phyloP scores from a whole-genome alignment of 2,797 vertebrate genomes.

The Aulostomus chinensis region DNA sequence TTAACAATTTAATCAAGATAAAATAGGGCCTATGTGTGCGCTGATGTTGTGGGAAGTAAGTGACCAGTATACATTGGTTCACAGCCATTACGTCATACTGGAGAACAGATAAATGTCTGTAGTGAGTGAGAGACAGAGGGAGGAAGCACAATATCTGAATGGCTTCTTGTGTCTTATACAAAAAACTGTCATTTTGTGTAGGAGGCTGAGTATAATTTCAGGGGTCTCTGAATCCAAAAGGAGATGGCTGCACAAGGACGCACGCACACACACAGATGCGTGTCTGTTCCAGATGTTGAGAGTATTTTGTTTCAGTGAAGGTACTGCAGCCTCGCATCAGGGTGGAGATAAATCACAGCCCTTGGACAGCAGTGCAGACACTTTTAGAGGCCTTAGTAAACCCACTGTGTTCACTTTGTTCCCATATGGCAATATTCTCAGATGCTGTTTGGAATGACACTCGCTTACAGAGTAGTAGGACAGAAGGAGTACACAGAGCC shows the following conservation, averaged over 20 bases:
- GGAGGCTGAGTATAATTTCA: constrained; percentile 18
- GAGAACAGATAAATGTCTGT: background rate
- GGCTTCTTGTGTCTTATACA: constrained; percentile 7
- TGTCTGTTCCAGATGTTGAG: constrained; percentile 62
- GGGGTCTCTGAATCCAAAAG: constrained; percentile 27
- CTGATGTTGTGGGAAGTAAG: background rate
- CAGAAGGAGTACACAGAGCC: constrained; percentile 1
- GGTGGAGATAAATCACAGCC: constrained; percentile 66
- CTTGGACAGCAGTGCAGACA: constrained; percentile 69
- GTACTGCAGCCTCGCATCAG: constrained; percentile 44
- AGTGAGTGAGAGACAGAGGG: background rate
- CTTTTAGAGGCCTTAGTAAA: constrained; percentile 73
- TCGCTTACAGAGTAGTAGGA: constrained; percentile 1
- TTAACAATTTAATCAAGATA: background rate
- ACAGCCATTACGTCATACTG: background rate
- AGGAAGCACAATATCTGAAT: constrained; percentile 19
- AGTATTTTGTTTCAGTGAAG: constrained; percentile 59
- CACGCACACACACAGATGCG: constrained; percentile 1
- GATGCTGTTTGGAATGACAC: constrained; percentile 41
- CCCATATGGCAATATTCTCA: constrained; percentile 63
- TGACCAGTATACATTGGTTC: background rate
- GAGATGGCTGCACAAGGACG: constrained; percentile 1
- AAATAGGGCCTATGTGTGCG: background rate
- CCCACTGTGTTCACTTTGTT: constrained; percentile 55
- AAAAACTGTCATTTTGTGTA: constrained; percentile 6